Conservation (phyloP, 2,888 invertebrate species). For the Chrysotoxum bicinctum region DNA sequence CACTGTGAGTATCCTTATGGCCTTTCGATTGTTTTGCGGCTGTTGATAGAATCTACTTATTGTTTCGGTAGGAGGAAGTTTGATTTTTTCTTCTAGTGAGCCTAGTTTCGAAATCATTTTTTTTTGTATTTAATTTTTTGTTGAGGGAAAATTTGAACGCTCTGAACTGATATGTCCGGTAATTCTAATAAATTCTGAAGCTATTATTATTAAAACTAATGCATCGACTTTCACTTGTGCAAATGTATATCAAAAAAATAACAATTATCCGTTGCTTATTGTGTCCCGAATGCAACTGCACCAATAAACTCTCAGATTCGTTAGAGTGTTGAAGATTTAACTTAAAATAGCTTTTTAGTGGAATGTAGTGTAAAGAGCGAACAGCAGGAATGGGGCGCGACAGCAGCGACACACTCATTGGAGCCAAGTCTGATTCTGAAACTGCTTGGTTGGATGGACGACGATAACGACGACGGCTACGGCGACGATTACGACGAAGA, state of each 20-base stretch:
- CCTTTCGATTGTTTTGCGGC: constrained; percentile 90
- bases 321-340: constrained; percentile 62
- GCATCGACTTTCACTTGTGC: constrained; percentile 40
- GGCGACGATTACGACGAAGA: background rate
- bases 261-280: constrained; percentile 56
- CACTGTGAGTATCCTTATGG: constrained; percentile 94
- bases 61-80: constrained; percentile 81
- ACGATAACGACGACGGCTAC: background rate
- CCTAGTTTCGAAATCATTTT: constrained; percentile 80
- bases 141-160: constrained; percentile 50
- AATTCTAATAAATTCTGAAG: constrained; percentile 7
- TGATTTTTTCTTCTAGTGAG: constrained; percentile 81
- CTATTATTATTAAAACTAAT: constrained; percentile 12
- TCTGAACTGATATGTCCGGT: constrained; percentile 61
- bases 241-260: constrained; percentile 28
- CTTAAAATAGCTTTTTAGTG: constrained; percentile 68
- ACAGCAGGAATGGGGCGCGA: constrained; percentile 65
- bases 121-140: background rate
- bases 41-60: constrained; percentile 84
- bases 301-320: constrained; percentile 51
- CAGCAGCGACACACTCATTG: constrained; percentile 64
- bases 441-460: constrained; percentile 32
- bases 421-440: constrained; percentile 49
- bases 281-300: constrained; percentile 70
- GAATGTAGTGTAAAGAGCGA: constrained; percentile 45